These are phyloP conservation scores for Ctena decussata DNA, from an alignment of 2,888 invertebrate species.

Conservation along the genomic window DNA sequence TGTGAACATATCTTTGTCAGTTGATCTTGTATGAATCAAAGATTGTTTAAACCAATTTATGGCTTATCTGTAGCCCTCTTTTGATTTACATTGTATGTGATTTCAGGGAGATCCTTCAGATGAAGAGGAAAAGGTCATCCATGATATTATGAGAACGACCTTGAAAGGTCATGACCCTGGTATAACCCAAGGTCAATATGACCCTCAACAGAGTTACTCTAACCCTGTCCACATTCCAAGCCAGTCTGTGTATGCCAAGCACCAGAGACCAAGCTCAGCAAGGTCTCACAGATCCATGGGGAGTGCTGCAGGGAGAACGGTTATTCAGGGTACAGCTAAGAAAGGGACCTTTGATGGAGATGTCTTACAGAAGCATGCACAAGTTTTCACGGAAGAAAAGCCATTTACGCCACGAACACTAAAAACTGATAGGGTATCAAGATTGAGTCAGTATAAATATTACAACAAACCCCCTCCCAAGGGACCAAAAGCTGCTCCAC, in stretches of 20 bases:
- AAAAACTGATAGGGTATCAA: constrained; percentile 81
- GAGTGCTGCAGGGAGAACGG: constrained; percentile 64
- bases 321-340: constrained; percentile 51
- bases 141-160: constrained; percentile 80
- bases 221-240: constrained; percentile 19
- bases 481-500: constrained; percentile 25
- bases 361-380: constrained; percentile 79
- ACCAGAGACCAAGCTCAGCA: constrained; percentile 68
- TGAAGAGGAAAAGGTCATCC: constrained; percentile 78
- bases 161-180: constrained; percentile 51
- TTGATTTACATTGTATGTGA: no score
- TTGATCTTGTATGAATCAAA: no score
- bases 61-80: no score
- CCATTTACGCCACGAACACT: constrained; percentile 85
- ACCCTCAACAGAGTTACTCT: constrained; percentile 18
- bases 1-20: no score
- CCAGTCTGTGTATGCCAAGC: constrained; percentile 25
- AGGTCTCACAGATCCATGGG: constrained; percentile 68
- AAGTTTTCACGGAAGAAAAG: constrained; percentile 84
- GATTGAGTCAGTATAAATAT: constrained; percentile 82
- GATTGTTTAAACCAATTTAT: no score
- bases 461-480: constrained; percentile 82
- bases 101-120: constrained; percentile 76
- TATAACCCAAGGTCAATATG: constrained; percentile 26
- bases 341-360: constrained; percentile 80